phyloP scores from a whole-genome alignment of 2,888 invertebrate genomes.

The Anarsia innoxiella region DNA sequence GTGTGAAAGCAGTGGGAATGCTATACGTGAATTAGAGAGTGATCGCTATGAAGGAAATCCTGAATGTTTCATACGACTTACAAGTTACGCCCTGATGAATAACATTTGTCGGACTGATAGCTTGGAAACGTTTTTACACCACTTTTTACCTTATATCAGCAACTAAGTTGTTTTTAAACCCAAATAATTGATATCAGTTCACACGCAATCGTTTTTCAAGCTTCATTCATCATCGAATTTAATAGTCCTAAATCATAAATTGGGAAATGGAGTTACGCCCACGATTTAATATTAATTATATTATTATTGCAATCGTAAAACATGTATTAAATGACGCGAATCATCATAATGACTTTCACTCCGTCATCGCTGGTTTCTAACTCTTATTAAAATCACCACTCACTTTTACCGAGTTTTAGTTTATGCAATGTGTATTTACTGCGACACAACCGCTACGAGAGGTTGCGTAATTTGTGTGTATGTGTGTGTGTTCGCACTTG shows the following conservation, averaged over 20 bases:
- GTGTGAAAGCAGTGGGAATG: conserved; percentile 3
- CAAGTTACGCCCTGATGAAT: too few species aligned
- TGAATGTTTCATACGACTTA: too few species aligned
- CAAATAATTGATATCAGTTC: neutral
- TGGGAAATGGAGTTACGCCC: conserved; percentile 2
- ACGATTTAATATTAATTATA: conserved; percentile 10
- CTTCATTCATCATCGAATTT: conserved; percentile 1
- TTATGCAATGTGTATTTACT: conserved; percentile 12
- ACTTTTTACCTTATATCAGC: too few species aligned
- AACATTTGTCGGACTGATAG: too few species aligned
- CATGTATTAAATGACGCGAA: conserved; percentile 13
- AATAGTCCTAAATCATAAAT: too few species aligned
- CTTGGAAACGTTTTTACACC: too few species aligned
- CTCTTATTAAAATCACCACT: conserved; percentile 12
- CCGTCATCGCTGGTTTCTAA: conserved; percentile 6
- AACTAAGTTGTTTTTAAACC: too few species aligned
- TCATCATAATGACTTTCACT: conserved; percentile 15
- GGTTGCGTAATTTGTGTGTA: too few species aligned
- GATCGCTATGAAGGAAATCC: too few species aligned
- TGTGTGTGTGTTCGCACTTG: too few species aligned
- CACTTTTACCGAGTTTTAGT: conserved; percentile 8
- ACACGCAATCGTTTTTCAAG: neutral
- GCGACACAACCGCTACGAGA: conserved; percentile 3
- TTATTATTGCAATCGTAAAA: conserved; percentile 9
- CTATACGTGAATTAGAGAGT: too few species aligned